These are phyloP conservation scores for Drosophila quadrilineata DNA, from an alignment of 1,140 invertebrate species.

Conservation along the genomic window DNA sequence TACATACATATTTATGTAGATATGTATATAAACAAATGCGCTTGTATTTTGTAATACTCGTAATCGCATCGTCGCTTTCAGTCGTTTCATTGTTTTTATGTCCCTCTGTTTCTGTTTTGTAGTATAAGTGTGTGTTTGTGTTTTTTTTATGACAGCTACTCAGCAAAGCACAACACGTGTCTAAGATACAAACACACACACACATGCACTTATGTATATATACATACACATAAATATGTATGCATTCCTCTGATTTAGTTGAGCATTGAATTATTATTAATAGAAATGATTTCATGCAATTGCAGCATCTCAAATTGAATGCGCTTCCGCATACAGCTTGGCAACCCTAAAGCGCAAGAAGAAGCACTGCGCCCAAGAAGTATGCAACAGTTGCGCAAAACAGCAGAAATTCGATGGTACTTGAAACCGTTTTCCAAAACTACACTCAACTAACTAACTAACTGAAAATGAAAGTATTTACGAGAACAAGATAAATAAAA, in stretches of 20 bases:
- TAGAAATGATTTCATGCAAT: slow-evolving; percentile 55
- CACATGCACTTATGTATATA: background rate
- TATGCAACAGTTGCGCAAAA: slow-evolving; percentile 5
- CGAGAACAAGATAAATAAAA: no score
- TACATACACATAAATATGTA: background rate
- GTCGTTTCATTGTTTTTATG: slow-evolving; percentile 43
- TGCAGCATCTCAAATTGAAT: background rate
- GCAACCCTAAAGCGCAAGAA: slow-evolving; percentile 19
- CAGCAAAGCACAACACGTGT: slow-evolving; percentile 22
- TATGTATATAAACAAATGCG: slow-evolving; percentile 2
- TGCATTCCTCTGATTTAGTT: slow-evolving; percentile 41
- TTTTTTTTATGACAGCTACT: slow-evolving; percentile 41
- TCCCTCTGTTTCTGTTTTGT: slow-evolving; percentile 17
- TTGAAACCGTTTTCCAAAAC: background rate
- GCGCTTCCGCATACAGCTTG: slow-evolving; percentile 18
- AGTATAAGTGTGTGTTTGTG: no score
- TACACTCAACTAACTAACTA: no score
- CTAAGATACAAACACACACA: background rate
- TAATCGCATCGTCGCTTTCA: slow-evolving; percentile 35
- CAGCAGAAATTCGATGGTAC: background rate
- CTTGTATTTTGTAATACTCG: slow-evolving; percentile 53
- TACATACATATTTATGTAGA: no score
- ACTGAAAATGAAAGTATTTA: no score
- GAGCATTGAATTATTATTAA: slow-evolving; percentile 38
- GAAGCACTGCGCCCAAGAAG: background rate